Evolutionary conservation across 2,888 invertebrate genomes (phyloP).

Genomic region (Allolobophora icterica): DNA sequence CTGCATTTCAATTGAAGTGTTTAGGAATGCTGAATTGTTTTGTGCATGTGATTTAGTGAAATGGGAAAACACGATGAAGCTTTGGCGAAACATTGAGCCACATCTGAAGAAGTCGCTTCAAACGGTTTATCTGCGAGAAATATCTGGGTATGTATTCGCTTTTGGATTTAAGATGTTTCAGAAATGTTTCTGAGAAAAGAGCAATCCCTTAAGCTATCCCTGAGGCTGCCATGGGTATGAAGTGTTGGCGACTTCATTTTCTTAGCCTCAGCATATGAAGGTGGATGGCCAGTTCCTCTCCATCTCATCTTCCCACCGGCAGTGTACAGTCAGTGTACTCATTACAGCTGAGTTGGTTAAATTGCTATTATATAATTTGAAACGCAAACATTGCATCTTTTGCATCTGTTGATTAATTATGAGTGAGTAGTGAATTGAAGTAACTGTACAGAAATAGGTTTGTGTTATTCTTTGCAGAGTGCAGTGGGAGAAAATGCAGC

Average conservation of each 20-base stretch:
- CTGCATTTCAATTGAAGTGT: not conserved
- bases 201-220: too few relatives aligned
- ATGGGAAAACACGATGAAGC: slow-evolving; percentile 72
- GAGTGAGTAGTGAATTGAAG: too few relatives aligned
- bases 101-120: slow-evolving; percentile 78
- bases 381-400: too few relatives aligned
- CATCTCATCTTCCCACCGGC: too few relatives aligned
- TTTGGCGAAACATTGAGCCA: slow-evolving; percentile 83
- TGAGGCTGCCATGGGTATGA: too few relatives aligned
- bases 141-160: slow-evolving; percentile 54
- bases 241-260: too few relatives aligned
- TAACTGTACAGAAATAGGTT: not conserved
- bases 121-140: slow-evolving; percentile 75
- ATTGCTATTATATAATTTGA: too few relatives aligned
- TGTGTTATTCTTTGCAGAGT: not conserved
- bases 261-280: too few relatives aligned
- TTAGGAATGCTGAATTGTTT: not conserved
- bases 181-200: not conserved
- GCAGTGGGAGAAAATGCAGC: not conserved
- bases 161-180: not conserved
- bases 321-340: too few relatives aligned
- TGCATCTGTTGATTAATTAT: too few relatives aligned
- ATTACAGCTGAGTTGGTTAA: too few relatives aligned
- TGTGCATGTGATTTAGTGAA: not conserved
- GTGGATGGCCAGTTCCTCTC: too few relatives aligned